Evolutionary conservation across 1,140 invertebrate species (phyloP), one percentile per base, ranked within the genome.

Genomic region (Penaeus chinensis): DNA sequence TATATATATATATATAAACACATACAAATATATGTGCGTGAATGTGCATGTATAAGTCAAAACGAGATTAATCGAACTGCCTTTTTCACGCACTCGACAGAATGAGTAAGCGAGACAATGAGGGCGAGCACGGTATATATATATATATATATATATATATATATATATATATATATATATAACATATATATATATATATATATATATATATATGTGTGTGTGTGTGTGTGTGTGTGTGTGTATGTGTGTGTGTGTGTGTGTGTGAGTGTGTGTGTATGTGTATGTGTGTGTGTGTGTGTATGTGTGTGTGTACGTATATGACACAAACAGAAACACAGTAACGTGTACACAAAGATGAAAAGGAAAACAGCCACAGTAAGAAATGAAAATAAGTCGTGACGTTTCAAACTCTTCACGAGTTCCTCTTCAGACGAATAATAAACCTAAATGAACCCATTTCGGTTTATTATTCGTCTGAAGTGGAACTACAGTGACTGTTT

Each of bases 131-230:
- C 63, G n/a, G 16, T 65, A 18, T 65, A 24, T 27, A 10, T 8
- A 77, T 24, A 47, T n/a, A 77, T 13, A 27, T 37, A 47, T 37
- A 77, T 4, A n/a, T 77, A 37, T 77, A 42, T 60, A 80, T 80
- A 37, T 60, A 77, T 77, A 77, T 37, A 77, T 77, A 77, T 77
- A 77, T 77, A 77, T 77, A n/a, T 66, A 66, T 66, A 20, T 37
- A 37, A 37, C 5, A 37, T 37, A 37, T 37, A 37, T 37, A 37
- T 37, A 37, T 37, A 37, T 37, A 66, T 24, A 66, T 24, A 22
- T 66, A 22, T 24, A 66, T 22, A 66, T 66, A 24, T 66, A 66
- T 66, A 66, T 66, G 7, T 66, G 7, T 66, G 7, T 66, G 7
- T 66, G 7, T 66, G 7, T 66, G 7, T 66, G 24, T 66, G 7